These are phyloP conservation scores for Phataginus tetradactyla DNA, from an alignment of 2,797 vertebrate species.

Conservation along the genomic window DNA sequence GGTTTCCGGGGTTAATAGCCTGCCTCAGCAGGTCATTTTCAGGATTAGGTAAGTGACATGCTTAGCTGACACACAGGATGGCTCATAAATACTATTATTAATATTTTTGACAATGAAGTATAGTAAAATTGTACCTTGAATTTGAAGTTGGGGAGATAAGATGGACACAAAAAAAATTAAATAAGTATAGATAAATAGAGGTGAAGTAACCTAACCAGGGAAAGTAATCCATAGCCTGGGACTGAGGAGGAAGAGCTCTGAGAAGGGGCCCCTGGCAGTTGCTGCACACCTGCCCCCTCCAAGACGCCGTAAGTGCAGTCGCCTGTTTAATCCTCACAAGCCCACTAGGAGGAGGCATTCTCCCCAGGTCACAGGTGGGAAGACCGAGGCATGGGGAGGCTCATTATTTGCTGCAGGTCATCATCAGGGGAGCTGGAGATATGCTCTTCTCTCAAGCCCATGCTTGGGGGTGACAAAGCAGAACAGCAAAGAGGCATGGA, in stretches of 20 bases:
- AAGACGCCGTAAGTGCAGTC: fast-evolving
- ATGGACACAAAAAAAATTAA: neutral
- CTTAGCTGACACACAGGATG: neutral
- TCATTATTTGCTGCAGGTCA: neutral
- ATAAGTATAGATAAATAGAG: neutral
- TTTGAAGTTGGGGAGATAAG: neutral
- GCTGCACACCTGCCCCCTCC: neutral
- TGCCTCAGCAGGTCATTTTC: neutral
- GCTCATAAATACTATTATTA: neutral
- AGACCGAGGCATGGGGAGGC: neutral
- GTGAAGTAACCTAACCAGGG: too few relatives aligned
- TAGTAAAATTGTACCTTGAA: neutral
- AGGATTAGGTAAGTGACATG: neutral
- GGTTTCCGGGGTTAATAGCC: neutral
- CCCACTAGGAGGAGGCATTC: neutral
- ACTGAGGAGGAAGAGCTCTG: neutral
- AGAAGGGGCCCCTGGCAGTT: neutral
- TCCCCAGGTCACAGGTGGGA: neutral
- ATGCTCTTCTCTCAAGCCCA: neutral
- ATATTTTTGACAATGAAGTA: neutral
- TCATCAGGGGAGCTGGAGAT: neutral
- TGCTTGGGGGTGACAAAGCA: neutral
- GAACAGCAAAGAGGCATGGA: neutral
- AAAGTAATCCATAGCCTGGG: neutral
- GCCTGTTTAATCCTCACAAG: neutral